Conservation (phyloP, 1,140 invertebrate genomes). For the Drosophila tani region DNA sequence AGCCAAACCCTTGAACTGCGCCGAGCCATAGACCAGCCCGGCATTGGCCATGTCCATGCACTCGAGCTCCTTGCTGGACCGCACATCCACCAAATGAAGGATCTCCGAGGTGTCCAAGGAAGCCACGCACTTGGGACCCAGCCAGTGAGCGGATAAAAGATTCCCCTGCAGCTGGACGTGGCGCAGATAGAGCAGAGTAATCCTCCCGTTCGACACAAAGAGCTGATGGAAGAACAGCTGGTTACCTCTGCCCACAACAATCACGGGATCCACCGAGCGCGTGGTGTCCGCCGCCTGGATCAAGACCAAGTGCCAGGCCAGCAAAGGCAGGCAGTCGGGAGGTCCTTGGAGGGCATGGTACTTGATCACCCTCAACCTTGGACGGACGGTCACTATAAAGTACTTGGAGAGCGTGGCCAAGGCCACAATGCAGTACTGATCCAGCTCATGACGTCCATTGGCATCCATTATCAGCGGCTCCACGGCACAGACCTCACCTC, state of each 20-base stretch:
- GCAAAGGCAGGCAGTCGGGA: constrained; percentile 91
- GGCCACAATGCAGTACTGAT: constrained; percentile 92
- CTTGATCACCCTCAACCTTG: constrained; percentile 87
- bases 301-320: constrained; percentile 96
- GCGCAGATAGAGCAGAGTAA: constrained; percentile 86
- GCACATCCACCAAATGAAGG: constrained; percentile 94
- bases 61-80: constrained; percentile 94
- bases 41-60: constrained; percentile 92
- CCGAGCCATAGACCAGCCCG: constrained; percentile 95
- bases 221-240: constrained; percentile 91
- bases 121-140: constrained; percentile 94
- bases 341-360: constrained; percentile 87
- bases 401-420: constrained; percentile 97
- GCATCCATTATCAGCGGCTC: constrained; percentile 92
- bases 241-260: constrained; percentile 93
- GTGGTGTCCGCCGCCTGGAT: constrained; percentile 91
- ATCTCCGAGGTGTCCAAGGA: constrained; percentile 94
- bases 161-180: constrained; percentile 89
- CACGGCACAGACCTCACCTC: constrained; percentile 96
- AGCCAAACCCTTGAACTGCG: constrained; percentile 96
- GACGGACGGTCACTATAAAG: constrained; percentile 93
- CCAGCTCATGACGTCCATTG: constrained; percentile 89
- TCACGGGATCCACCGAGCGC: constrained; percentile 92
- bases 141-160: constrained; percentile 93
- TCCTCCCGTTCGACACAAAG: constrained; percentile 74